Evolutionary conservation across 2,888 invertebrate species (phyloP).

Genomic region (Plagodis pulveraria): DNA sequence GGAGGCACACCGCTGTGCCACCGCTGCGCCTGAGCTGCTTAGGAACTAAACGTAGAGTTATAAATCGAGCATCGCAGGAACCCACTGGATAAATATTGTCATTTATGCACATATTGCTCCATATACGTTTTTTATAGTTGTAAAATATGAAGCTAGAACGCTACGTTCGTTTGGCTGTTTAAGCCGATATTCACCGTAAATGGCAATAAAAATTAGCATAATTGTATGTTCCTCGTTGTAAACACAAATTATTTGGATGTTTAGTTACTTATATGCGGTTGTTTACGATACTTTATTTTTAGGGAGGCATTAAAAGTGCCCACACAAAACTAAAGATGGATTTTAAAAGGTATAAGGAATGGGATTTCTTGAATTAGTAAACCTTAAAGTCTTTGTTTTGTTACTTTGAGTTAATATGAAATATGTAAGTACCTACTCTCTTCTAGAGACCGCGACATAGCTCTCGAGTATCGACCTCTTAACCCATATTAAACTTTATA

Average conservation of each 20-base stretch:
- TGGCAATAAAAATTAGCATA: slow-evolving; percentile 80
- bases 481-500: too few species aligned
- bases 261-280: slow-evolving; percentile 63
- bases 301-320: slow-evolving; percentile 52
- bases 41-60: slow-evolving; percentile 66
- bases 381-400: too few species aligned
- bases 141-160: slow-evolving; percentile 80
- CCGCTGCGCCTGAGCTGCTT: slow-evolving; percentile 53
- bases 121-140: slow-evolving; percentile 81
- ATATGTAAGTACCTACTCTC: too few species aligned
- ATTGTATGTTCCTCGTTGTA: slow-evolving; percentile 74
- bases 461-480: too few species aligned
- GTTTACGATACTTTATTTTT: slow-evolving; percentile 63
- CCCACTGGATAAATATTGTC: slow-evolving; percentile 75
- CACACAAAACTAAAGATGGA: slow-evolving; percentile 30
- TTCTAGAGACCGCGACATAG: too few species aligned
- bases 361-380: too few species aligned
- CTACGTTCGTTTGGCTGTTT: slow-evolving; percentile 65
- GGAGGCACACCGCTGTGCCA: slow-evolving; percentile 77
- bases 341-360: too few species aligned
- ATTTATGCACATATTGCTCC: slow-evolving; percentile 85
- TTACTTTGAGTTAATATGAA: too few species aligned
- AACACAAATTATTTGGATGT: slow-evolving; percentile 71
- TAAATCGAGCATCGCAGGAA: slow-evolving; percentile 60
- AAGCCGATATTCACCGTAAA: slow-evolving; percentile 71